Evolutionary conservation across 2,888 invertebrate species (phyloP), one percentile per base, ranked within the genome.

Genomic region (Ypsolopha scabrella): DNA sequence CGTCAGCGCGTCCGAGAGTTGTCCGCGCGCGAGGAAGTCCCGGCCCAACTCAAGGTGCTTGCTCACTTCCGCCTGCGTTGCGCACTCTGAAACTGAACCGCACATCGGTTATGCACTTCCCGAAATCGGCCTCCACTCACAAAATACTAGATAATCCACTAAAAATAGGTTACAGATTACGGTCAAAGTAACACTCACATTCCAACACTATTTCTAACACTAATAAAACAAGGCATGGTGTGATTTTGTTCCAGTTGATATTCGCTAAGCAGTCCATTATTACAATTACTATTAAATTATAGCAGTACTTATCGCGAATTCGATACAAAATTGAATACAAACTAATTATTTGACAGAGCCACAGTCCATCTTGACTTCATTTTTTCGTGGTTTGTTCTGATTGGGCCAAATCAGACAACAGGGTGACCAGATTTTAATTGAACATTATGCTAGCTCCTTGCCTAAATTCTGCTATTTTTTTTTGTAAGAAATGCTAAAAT

Each of bases 21-120:
- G 97, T 37, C 98, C 98, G 60, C 93, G 92, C 41, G 96, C 94
- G 64, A 99, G 87, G 77, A 97, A 93, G 70, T 96, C 93, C 71
- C 93, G 94, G 1, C 99, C 99, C 76, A 97, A 87, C 74, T 98
- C 96, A 75, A 99, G 88, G 87, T 99, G 98, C 70, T 93, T 94
- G 66, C 96, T 94, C 57, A 98, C 93, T 80, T 98, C 97, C 50
- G 90, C 87, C 66, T 90, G 90, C 52, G 90, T 87, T 59, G 90
- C 88, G 64, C 90, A 88, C 66, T 93, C 91, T 70, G 92, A 90
- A 75, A 92, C 94, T 94, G 62, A 67, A 70, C 56, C 58, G 59
- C 58, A 58, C 57, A 54, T 54, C 51, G 10, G 10, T 38, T 41
- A 64, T 35, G 7, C 41, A 53, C 33, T 48, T 37, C 13, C 55